Base-by-base conservation (phyloP, 1,140 invertebrate genomes). In the Helicoverpa zea region DNA sequence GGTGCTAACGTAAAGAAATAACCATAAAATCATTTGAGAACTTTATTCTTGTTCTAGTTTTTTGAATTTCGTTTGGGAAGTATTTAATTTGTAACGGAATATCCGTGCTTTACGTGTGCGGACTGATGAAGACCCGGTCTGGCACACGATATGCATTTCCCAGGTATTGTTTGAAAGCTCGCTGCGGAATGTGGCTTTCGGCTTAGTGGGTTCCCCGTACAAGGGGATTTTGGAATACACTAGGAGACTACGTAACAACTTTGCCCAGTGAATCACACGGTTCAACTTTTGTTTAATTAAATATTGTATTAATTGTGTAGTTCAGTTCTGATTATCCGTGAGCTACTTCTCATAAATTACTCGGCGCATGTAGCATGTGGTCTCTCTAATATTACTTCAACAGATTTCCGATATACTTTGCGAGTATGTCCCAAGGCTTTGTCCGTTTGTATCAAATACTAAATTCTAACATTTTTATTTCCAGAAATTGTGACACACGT, bases 401-500 rank as follows among this genome's bases (percentile, higher is more conserved):
- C 35, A 7, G 35, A 43, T 43, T 43, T 43, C 35, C 9, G 35
- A 5, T 1, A 43, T 7, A 43, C 9, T 43, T 43, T 43, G 35
- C 35, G 35, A 43, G 35, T 43, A 43, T 43, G 35, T 43, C 35
- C 5, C 35, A 43, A 43, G 35, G 35, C 35, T 43, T 43, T 43
- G 5, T 43, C 9, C 35, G 35, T 43, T 43, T 43, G 35, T 43
- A 43, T 43, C 35, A 43, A 43, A 43, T 43, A 43, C 35, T 9
- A 9, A 43, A 43, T 43, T 9, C 35, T 29, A 29, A 29, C 29
- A 29, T 59, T 59, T 29, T n/a, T 30, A n/a, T 49, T 47, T 51
- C 54, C 89, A 94, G 93, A 93, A 80, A 84, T 94, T 16, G 89
- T 94, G 0, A 86, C 78, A 1, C 84, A 90, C 61, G 76, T 94